phyloP scores from a whole-genome alignment of 2,797 vertebrate species.

The Toxotes lorentzi region DNA sequence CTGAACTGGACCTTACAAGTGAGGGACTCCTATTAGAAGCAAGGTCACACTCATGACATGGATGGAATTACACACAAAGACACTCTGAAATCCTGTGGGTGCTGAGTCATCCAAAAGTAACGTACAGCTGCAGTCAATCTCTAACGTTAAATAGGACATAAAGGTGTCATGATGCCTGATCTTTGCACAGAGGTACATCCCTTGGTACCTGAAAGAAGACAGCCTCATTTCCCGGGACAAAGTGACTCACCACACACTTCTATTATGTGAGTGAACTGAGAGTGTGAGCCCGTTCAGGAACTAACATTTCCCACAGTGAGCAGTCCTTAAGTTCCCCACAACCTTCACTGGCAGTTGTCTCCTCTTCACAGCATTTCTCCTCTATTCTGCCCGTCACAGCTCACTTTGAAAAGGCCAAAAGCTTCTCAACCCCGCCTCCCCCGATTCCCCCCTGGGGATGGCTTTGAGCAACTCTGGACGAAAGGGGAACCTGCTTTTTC shows the following conservation, averaged over 20 bases:
- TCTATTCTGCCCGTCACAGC: constrained; percentile 67
- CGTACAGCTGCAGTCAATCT: constrained; percentile 31
- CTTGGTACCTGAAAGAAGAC: constrained; percentile 39
- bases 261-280: constrained; percentile 44
- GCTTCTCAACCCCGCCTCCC: constrained; percentile 56
- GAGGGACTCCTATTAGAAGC: constrained; percentile 48
- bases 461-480: constrained; percentile 74
- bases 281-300: constrained; percentile 37
- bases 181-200: constrained; percentile 61
- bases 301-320: constrained; percentile 76
- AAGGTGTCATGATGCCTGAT: constrained; percentile 47
- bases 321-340: constrained; percentile 54
- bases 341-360: constrained; percentile 69
- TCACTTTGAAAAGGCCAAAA: constrained; percentile 81
- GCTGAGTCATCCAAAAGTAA: constrained; percentile 50
- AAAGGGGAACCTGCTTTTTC: constrained; percentile 75
- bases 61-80: constrained; percentile 47
- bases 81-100: constrained; percentile 13
- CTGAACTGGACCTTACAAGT: constrained; percentile 71
- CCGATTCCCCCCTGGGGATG: constrained; percentile 64
- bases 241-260: constrained; percentile 56
- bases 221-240: constrained; percentile 46
- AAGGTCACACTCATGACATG: constrained; percentile 44
- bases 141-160: constrained; percentile 49
- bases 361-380: constrained; percentile 58